Percentiles rank a stretch among this genome's conserved stretches.
Conservation (phyloP, 2,888 invertebrate genomes). For the Stenichneumon culpator region DNA sequence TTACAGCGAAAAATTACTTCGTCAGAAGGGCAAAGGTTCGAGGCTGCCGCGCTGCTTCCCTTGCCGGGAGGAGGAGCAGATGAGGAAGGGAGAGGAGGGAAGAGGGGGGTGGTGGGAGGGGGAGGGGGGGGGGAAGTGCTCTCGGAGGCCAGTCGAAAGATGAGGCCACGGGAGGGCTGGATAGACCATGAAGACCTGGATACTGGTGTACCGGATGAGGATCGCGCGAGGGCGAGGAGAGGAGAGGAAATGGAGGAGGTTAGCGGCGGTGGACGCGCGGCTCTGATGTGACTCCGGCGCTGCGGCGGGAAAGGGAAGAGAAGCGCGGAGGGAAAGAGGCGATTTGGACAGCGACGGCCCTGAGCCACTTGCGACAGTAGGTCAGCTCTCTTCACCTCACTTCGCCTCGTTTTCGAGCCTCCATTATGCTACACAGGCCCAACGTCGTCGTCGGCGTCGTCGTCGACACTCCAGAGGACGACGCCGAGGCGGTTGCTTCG, state of each 20-base stretch:
- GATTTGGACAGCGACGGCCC: constrained; percentile 85
- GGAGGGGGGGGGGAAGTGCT: constrained; percentile 54
- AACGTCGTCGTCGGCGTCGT: constrained; percentile 35
- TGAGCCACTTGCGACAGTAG: constrained; percentile 85
- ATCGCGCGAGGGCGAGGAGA: constrained; percentile 39
- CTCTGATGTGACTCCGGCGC: constrained; percentile 29
- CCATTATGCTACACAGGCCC: constrained; percentile 76
- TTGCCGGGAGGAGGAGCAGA: constrained; percentile 6
- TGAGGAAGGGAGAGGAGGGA: constrained; percentile 57
- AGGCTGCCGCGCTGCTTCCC: constrained; percentile 17
- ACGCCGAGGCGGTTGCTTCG: constrained; percentile 9
- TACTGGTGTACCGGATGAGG: constrained; percentile 69
- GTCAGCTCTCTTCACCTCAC: constrained; percentile 85
- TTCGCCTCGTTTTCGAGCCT: constrained; percentile 83
- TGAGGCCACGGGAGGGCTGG: constrained; percentile 54
- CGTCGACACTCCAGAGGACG: constrained; percentile 65
- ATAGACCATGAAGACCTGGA: constrained; percentile 71
- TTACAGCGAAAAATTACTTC: constrained; percentile 28
- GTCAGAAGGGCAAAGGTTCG: constrained; percentile 52
- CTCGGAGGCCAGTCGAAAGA: constrained; percentile 57
- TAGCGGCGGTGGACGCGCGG: constrained; percentile 18
- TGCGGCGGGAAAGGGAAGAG: constrained; percentile 60
- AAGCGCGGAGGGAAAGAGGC: constrained; percentile 71
- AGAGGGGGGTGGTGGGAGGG: constrained; percentile 15
- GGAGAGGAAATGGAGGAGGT: constrained; percentile 14